phyloP scores from a whole-genome alignment of 2,888 invertebrate genomes.

The Lycaena phlaeas region DNA sequence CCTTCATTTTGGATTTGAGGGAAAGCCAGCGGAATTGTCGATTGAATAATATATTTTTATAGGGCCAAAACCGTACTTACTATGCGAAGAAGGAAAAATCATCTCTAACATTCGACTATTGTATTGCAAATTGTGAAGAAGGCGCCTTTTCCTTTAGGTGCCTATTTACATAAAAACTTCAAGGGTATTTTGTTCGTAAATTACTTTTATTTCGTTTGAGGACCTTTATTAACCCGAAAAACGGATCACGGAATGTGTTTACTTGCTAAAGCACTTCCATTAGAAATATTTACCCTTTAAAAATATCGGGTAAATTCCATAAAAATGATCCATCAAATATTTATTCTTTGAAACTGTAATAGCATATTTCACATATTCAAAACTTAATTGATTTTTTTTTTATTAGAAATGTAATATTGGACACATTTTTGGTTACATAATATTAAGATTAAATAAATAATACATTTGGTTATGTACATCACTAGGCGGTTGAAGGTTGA shows the following conservation, averaged over 20 bases:
- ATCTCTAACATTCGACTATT: conserved; percentile 62
- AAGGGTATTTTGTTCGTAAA: conserved; percentile 51
- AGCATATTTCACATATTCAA: neutral
- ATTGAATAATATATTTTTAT: conserved; percentile 71
- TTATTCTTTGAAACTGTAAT: no score
- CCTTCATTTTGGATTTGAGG: conserved; percentile 50
- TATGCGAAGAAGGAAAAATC: conserved; percentile 65
- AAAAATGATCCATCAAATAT: neutral
- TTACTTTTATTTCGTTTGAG: conserved; percentile 48
- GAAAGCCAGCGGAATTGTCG: conserved; percentile 56
- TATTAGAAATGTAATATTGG: no score
- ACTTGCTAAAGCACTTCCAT: conserved; percentile 18
- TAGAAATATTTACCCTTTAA: conserved; percentile 18
- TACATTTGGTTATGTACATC: no score
- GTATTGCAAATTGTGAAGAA: conserved; percentile 68
- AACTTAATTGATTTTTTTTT: neutral
- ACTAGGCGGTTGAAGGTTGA: no score
- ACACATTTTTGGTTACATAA: no score
- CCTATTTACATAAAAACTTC: conserved; percentile 65
- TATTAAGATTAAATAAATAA: no score
- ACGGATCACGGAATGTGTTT: conserved; percentile 19
- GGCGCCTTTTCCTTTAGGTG: conserved; percentile 46
- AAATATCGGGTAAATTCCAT: conserved; percentile 10
- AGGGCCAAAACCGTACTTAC: conserved; percentile 56
- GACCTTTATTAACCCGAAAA: conserved; percentile 18